Percentiles rank a stretch among this genome's conserved stretches.
phyloP scores from a whole-genome alignment of 2,888 invertebrate genomes.

The Pomacea canaliculata region DNA sequence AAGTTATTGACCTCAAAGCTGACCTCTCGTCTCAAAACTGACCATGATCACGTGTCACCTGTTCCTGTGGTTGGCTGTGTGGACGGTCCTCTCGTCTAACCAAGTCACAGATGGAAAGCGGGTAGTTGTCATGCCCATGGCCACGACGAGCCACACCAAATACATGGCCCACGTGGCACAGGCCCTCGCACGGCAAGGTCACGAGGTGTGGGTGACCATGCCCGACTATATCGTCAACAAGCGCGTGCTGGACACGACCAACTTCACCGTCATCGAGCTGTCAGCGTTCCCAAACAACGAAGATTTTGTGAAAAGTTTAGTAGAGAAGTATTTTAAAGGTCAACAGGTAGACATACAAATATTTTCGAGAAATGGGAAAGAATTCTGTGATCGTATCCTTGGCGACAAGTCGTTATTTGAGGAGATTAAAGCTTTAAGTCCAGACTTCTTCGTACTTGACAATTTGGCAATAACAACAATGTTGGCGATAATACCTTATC shows the following conservation, averaged over 20 bases:
- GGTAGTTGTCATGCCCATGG: constrained; percentile 21
- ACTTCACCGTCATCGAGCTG: constrained; percentile 19
- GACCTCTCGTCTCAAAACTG: too few relatives aligned
- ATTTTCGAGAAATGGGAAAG: background rate
- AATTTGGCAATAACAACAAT: constrained; percentile 6
- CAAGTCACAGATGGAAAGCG: constrained; percentile 11
- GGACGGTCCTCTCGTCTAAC: background rate
- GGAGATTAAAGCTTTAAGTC: constrained; percentile 3
- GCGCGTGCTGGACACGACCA: constrained; percentile 20
- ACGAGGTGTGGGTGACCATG: constrained; percentile 32
- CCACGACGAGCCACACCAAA: constrained; percentile 27
- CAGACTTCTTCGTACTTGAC: constrained; percentile 26
- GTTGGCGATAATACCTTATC: constrained; percentile 25
- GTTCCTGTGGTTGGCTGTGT: background rate
- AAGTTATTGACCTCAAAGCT: too few relatives aligned
- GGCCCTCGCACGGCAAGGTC: constrained; percentile 19
- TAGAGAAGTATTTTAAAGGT: constrained; percentile 26
- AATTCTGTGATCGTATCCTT: background rate
- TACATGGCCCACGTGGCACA: constrained; percentile 30
- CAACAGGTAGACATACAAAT: background rate
- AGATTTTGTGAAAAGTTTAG: constrained; percentile 7
- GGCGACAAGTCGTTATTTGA: constrained; percentile 3
- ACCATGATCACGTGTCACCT: background rate
- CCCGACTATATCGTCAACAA: constrained; percentile 23
- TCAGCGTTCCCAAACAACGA: constrained; percentile 7